These are phyloP conservation scores for Empidonax traillii DNA, from an alignment of 2,113 vertebrate species.

Conservation along the genomic window DNA sequence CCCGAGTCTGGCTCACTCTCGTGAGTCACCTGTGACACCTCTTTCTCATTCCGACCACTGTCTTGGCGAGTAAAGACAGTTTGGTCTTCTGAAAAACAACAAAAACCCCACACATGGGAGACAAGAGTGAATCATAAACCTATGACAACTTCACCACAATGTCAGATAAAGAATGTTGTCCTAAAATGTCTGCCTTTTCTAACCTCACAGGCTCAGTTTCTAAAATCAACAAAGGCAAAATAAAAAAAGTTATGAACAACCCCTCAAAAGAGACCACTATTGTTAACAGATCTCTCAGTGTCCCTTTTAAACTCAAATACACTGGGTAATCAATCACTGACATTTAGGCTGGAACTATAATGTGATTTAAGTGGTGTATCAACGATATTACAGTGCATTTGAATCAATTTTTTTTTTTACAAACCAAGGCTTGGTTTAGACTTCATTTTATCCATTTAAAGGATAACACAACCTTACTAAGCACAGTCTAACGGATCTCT, in stretches of 20 bases:
- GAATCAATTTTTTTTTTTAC: neutral
- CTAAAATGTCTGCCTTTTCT: neutral
- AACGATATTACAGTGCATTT: neutral
- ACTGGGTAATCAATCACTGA: neutral
- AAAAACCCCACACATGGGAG: neutral
- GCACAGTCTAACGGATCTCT: neutral
- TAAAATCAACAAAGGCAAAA: neutral
- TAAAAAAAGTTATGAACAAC: neutral
- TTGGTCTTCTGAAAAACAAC: conserved; percentile 61
- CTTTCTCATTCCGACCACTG: conserved; percentile 75
- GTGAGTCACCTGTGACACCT: conserved; percentile 68
- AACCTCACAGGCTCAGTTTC: neutral
- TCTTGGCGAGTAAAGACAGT: conserved; percentile 71
- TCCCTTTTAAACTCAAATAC: neutral
- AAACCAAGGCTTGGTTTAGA: neutral
- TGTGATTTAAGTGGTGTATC: neutral
- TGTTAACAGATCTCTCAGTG: neutral
- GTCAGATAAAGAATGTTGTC: neutral
- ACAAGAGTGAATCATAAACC: neutral
- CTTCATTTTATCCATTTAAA: neutral
- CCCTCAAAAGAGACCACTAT: neutral
- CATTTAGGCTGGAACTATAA: neutral
- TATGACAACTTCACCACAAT: neutral
- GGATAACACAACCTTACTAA: neutral
- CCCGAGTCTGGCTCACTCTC: conserved; percentile 87